These are phyloP conservation scores for Zaprionus tsacasi DNA, from an alignment of 1,140 invertebrate species.

Conservation along the genomic window DNA sequence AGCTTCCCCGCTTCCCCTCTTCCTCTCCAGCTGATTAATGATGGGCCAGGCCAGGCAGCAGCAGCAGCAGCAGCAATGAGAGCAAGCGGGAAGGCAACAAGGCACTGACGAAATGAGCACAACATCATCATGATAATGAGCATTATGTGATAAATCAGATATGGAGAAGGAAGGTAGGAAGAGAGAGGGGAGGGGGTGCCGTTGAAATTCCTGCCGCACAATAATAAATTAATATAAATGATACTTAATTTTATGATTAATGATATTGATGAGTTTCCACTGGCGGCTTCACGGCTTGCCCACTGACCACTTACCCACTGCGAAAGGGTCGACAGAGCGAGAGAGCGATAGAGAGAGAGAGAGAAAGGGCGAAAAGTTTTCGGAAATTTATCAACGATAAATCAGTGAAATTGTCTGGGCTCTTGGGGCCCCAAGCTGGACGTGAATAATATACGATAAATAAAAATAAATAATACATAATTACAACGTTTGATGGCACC, in stretches of 20 bases:
- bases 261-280: conserved; percentile 79
- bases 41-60: conserved; percentile 53
- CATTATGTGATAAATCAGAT: conserved; percentile 77
- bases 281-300: conserved; percentile 38
- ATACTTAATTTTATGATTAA: conserved; percentile 83
- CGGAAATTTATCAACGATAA: conserved; percentile 80
- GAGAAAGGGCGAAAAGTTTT: conserved; percentile 64
- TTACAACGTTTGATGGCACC: conserved; percentile 71
- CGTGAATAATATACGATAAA: conserved; percentile 71
- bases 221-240: conserved; percentile 83
- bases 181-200: conserved; percentile 19
- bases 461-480: conserved; percentile 80
- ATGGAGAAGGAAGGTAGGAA: background rate
- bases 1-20: background rate
- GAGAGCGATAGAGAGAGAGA: conserved; percentile 46
- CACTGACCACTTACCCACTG: conserved; percentile 22
- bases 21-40: conserved; percentile 64
- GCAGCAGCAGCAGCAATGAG: conserved; percentile 17
- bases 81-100: conserved; percentile 27
- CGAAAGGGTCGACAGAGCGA: conserved; percentile 1
- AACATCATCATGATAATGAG: conserved; percentile 80
- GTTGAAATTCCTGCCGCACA: conserved; percentile 77
- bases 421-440: background rate
- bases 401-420: conserved; percentile 60
- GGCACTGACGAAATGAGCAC: conserved; percentile 77